Percentiles rank a stretch among this genome's conserved stretches.
Conservation (phyloP, 2,797 vertebrate genomes). For the Coregonus sp. region DNA sequence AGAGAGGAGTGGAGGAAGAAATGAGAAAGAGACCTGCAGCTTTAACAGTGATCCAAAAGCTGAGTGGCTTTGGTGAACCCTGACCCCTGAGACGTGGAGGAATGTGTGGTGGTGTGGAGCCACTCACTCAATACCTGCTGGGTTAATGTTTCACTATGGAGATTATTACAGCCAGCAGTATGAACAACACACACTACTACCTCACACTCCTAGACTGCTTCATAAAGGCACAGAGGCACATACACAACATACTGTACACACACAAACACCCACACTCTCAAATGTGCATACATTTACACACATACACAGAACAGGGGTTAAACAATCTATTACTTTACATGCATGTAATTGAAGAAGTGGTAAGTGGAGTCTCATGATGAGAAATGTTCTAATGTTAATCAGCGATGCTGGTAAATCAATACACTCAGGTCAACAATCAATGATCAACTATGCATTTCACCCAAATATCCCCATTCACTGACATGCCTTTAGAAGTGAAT, state of each 20-base stretch:
- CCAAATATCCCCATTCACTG: neutral
- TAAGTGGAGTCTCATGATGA: neutral
- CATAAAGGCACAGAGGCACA: neutral
- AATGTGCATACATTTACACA: neutral
- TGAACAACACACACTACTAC: neutral
- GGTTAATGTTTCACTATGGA: conserved; percentile 44
- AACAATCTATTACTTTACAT: neutral
- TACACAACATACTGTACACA: neutral
- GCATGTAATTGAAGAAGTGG: neutral
- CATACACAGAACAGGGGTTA: neutral
- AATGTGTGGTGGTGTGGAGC: conserved; percentile 27
- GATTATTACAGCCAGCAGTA: conserved; percentile 2
- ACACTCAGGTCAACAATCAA: neutral
- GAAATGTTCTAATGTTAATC: neutral
- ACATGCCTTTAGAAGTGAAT: neutral
- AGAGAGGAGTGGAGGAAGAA: neutral
- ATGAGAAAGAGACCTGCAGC: neutral
- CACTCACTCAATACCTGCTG: conserved; percentile 16
- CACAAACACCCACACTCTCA: neutral
- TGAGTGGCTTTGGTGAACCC: conserved; percentile 19
- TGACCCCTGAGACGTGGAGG: conserved; percentile 30
- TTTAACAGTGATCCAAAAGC: neutral
- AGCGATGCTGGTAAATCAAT: neutral
- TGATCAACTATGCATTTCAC: neutral
- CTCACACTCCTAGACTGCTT: neutral